phyloP scores from a whole-genome alignment of 2,888 invertebrate genomes.

The Miltochrista miniata region DNA sequence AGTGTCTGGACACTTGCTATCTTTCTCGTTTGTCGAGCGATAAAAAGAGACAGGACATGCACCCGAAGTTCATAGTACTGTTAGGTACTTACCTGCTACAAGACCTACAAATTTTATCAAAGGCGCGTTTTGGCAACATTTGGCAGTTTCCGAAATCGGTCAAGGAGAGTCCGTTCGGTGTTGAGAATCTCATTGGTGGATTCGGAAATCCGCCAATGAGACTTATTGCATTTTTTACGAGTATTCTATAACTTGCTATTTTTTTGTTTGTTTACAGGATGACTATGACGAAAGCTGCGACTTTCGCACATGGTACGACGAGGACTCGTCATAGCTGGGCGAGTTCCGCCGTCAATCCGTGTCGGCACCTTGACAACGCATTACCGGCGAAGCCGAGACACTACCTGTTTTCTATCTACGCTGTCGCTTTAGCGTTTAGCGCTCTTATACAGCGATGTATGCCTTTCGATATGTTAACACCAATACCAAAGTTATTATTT shows the following conservation, averaged over 20 bases:
- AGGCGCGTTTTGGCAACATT: too few relatives aligned
- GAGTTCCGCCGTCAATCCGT: conserved; percentile 35
- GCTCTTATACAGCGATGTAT: conserved; percentile 39
- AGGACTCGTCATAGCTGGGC: conserved; percentile 75
- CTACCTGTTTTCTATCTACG: conserved; percentile 30
- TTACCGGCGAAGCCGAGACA: conserved; percentile 23
- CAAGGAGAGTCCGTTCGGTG: too few relatives aligned
- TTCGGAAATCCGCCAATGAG: too few relatives aligned
- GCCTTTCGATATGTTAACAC: conserved; percentile 63
- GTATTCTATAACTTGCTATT: not conserved
- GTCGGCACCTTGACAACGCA: conserved; percentile 41
- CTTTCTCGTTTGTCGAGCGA: too few relatives aligned
- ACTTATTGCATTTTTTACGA: not conserved
- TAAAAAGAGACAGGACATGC: too few relatives aligned
- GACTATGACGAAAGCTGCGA: conserved; percentile 76
- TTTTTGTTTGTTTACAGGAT: conserved; percentile 51
- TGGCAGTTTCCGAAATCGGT: too few relatives aligned
- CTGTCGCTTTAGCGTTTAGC: conserved; percentile 39
- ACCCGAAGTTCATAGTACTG: too few relatives aligned
- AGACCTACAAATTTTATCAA: too few relatives aligned
- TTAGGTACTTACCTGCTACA: too few relatives aligned
- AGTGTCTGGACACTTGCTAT: too few relatives aligned
- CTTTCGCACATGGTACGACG: conserved; percentile 78
- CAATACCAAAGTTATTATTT: conserved; percentile 80
- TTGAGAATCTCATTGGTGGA: too few relatives aligned